Base-by-base conservation (phyloP, 1,140 invertebrate genomes). In the Cherax destructor region DNA sequence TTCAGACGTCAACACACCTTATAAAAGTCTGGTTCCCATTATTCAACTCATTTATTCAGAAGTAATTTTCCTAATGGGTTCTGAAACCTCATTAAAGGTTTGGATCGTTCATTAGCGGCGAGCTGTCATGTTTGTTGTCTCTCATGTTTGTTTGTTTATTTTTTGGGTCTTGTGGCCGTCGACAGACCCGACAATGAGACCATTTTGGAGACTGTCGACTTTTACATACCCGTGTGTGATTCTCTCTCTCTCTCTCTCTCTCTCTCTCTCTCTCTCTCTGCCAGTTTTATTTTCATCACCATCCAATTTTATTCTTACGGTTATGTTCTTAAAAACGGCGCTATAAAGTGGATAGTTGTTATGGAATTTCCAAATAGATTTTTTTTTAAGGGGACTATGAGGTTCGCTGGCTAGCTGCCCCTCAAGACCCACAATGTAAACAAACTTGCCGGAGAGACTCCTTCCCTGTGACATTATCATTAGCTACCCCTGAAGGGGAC, bases 71-170 rank as follows among this genome's bases (percentile, higher is more conserved):
- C 77, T 79, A 79, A 79, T 79, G 77, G 77, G 41, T 21, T 24
- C 50, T 79, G 16, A 79, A 79, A 79, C 77, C 77, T 24, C 21
- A 79, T 79, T 79, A 50, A 79, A 79, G 10, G 50, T 9, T 49
- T 50, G 47, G 77, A 79, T 79, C 77, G 41, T 79, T 79, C 77
- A 79, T 79, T 79, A 79, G 77, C 77, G 47, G 41, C 3, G 47
- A 41, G 30, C 30, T 79, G 77, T 79, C 81, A 61, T 83, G 18
- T 83, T 56, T 24, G n/a, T 56, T 49, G 30, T 41, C 50, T 52
- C 47, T 41, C 30, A 1, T 41, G 30, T 41, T 41, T 41, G 30
- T 41, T 2, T 41, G 30, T 41, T 41, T 41, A 50, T 47, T 79
- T 79, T 79, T 79, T 79, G 30, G 30, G 30, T 41, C 30, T 41